phyloP scores from a whole-genome alignment of 1,140 invertebrate genomes.

The Zeugodacus cucurbitae region DNA sequence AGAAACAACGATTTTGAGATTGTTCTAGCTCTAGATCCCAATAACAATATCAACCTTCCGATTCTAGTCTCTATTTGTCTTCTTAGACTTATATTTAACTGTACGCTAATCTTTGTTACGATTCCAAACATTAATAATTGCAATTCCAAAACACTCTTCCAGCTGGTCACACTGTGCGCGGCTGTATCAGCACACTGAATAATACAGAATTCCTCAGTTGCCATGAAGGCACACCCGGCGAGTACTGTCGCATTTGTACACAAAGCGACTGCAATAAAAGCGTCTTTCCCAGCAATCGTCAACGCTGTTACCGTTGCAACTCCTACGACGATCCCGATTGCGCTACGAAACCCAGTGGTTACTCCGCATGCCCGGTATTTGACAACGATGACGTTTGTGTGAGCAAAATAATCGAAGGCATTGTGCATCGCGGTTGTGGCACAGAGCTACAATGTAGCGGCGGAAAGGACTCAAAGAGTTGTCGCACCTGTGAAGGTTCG shows the following conservation, averaged over 20 bases:
- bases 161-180: conserved; percentile 57
- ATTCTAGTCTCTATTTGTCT: no score
- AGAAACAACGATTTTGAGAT: no score
- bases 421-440: conserved; percentile 53
- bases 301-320: conserved; percentile 57
- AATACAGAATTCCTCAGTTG: conserved; percentile 55
- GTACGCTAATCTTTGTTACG: no score
- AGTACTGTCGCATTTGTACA: conserved; percentile 50
- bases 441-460: conserved; percentile 56
- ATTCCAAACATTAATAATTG: background rate
- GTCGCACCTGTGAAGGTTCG: background rate
- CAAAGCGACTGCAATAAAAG: conserved; percentile 52
- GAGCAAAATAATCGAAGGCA: conserved; percentile 51
- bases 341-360: conserved; percentile 45
- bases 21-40: no score
- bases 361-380: conserved; percentile 53
- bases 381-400: conserved; percentile 52
- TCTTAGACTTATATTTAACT: no score
- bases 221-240: conserved; percentile 51
- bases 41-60: no score
- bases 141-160: background rate
- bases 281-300: conserved; percentile 50
- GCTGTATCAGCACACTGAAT: conserved; percentile 55
- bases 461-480: conserved; percentile 45
- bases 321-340: conserved; percentile 50